These are phyloP conservation scores for Oxygymnocypris stewartii DNA, from an alignment of 2,113 vertebrate species.

Conservation along the genomic window DNA sequence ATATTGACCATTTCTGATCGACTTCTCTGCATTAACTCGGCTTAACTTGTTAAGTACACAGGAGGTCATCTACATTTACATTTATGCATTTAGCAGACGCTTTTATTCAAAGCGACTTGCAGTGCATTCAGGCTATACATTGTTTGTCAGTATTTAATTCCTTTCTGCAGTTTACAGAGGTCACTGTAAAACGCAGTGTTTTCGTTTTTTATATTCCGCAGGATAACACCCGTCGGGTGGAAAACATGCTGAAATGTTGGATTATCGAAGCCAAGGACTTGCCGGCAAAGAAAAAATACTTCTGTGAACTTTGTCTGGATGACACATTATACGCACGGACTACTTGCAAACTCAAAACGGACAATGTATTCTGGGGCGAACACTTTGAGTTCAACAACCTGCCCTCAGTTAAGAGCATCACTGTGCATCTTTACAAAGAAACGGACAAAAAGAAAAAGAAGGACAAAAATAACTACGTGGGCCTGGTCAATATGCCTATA, in stretches of 20 bases:
- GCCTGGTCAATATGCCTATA: slow-evolving; percentile 89
- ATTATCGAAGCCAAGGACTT: slow-evolving; percentile 97
- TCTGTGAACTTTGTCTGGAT: slow-evolving; percentile 95
- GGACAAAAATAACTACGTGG: slow-evolving; percentile 95
- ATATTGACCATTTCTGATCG: background rate
- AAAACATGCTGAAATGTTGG: slow-evolving; percentile 94
- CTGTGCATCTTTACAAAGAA: slow-evolving; percentile 95
- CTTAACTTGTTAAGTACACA: background rate
- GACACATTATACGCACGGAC: slow-evolving; percentile 95
- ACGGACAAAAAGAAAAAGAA: slow-evolving; percentile 97
- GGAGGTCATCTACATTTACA: background rate
- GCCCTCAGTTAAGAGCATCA: slow-evolving; percentile 82
- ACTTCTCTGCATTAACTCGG: background rate
- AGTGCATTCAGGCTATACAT: no score
- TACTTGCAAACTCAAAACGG: slow-evolving; percentile 94
- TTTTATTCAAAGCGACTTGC: no score
- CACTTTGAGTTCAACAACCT: slow-evolving; percentile 97
- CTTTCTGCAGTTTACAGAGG: background rate
- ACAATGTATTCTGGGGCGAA: slow-evolving; percentile 98
- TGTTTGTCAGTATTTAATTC: no score
- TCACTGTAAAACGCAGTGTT: background rate
- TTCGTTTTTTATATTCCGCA: slow-evolving; percentile 50
- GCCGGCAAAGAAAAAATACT: slow-evolving; percentile 94
- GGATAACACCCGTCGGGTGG: slow-evolving; percentile 94
- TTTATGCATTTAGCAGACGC: no score